Evolutionary conservation across 2,797 vertebrate species (phyloP).

Genomic region (Cottoperca gobio): DNA sequence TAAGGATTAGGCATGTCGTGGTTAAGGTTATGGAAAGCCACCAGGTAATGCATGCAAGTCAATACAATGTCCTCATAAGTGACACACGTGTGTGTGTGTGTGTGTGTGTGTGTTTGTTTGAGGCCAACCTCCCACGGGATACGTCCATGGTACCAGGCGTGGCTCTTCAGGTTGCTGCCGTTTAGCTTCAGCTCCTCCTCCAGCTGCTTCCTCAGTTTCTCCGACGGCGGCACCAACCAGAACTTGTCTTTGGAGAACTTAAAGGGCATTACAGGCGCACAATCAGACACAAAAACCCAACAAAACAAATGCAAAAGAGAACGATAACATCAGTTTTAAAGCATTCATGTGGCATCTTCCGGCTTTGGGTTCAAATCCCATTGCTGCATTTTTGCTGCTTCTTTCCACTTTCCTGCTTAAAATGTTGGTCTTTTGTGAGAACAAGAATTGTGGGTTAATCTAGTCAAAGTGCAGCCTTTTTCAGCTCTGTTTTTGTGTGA

Average conservation of each 20-base stretch:
- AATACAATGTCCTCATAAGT: not conserved
- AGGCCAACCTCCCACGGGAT: slow-evolving; percentile 90
- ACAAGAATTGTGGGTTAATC: slow-evolving; percentile 22
- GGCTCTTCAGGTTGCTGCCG: slow-evolving; percentile 89
- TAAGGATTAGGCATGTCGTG: not conserved
- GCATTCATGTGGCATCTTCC: not conserved
- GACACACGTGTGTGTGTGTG: no score
- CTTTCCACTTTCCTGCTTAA: not conserved
- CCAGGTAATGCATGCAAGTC: no score
- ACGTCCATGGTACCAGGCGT: slow-evolving; percentile 93
- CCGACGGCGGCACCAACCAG: slow-evolving; percentile 88
- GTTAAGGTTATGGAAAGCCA: not conserved
- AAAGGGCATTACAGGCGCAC: slow-evolving; percentile 49
- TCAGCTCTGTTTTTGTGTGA: slow-evolving; percentile 22
- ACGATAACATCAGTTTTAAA: not conserved
- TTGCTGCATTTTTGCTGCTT: not conserved
- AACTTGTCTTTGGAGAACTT: slow-evolving; percentile 96
- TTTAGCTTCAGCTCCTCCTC: slow-evolving; percentile 94
- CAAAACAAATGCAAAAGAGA: not conserved
- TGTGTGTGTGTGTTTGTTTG: not conserved
- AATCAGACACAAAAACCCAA: not conserved
- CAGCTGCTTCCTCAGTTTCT: slow-evolving; percentile 91
- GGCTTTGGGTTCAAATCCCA: not conserved
- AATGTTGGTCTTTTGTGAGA: slow-evolving; percentile 1
- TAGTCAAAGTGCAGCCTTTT: slow-evolving; percentile 2